Evolutionary conservation across 53 echinoderm and acorn worm genomes (phyloP).

Genomic region (Crossaster papposus): DNA sequence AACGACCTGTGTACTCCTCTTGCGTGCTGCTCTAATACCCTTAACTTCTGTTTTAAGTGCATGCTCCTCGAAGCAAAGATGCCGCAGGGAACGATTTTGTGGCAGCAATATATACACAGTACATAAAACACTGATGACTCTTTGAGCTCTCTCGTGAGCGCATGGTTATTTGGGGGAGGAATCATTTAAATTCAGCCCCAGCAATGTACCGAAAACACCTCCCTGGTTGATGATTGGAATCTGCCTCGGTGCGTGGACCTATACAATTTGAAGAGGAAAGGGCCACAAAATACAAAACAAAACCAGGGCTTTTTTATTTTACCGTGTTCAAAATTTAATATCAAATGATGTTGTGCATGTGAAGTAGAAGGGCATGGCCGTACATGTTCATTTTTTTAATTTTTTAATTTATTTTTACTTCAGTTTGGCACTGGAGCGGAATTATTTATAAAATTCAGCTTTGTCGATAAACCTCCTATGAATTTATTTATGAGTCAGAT

Average conservation of each 20-base stretch:
- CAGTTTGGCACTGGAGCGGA: not conserved
- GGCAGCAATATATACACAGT: not conserved
- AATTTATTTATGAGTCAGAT: not conserved
- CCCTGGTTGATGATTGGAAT: not conserved
- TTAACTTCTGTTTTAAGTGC: not conserved
- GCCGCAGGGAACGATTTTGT: conserved; percentile 2
- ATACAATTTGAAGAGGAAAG: not conserved
- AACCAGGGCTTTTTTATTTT: not conserved
- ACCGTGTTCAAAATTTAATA: not conserved
- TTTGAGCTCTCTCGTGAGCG: not conserved
- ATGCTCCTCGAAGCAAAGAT: not conserved
- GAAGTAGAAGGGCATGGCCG: not conserved
- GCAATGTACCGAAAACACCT: not conserved
- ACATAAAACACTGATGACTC: not conserved
- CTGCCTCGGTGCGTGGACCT: not conserved
- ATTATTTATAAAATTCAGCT: not conserved
- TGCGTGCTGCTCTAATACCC: not conserved
- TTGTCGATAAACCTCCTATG: not conserved
- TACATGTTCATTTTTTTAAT: not conserved
- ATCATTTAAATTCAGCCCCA: not conserved
- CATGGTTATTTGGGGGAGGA: not conserved
- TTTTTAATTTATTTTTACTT: not conserved
- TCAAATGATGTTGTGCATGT: not conserved
- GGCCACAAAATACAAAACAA: not conserved
- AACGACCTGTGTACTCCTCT: not conserved